Percentiles rank a stretch among this genome's conserved stretches.
Conservation (phyloP, 2,113 vertebrate genomes). For the Gymnobelideus leadbeateri region DNA sequence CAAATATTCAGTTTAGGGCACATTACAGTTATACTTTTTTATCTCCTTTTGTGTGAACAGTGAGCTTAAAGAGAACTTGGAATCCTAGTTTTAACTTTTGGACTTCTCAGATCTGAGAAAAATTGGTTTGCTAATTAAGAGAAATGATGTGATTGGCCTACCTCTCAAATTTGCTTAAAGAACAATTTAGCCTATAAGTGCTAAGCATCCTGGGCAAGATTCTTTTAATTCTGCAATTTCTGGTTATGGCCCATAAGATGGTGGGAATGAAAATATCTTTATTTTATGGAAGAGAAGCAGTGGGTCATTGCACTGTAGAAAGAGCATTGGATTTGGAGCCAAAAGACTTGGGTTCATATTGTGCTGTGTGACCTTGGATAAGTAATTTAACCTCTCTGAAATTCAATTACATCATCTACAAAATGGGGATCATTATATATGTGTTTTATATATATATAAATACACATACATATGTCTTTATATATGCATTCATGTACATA, state of each 20-base stretch:
- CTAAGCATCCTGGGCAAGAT: not conserved
- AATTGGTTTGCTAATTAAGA: conserved; percentile 60
- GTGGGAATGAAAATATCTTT: not conserved
- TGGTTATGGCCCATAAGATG: not conserved
- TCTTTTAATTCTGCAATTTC: not conserved
- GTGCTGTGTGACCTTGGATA: not conserved
- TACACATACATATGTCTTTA: too few species aligned
- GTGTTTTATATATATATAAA: too few species aligned
- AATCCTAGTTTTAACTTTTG: conserved; percentile 24
- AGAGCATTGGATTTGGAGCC: too few species aligned
- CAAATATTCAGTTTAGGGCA: not conserved
- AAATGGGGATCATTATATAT: not conserved
- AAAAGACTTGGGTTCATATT: not conserved
- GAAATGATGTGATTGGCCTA: conserved; percentile 57
- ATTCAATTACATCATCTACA: not conserved
- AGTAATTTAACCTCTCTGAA: not conserved
- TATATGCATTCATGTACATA: too few species aligned
- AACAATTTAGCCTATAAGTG: conserved; percentile 45
- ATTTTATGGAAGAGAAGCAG: not conserved
- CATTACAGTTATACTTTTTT: not conserved
- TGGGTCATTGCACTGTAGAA: not conserved
- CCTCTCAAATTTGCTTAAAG: conserved; percentile 44
- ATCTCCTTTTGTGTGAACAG: not conserved
- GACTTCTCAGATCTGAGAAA: conserved; percentile 23
- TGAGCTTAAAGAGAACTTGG: not conserved